phyloP scores from a whole-genome alignment of 2,888 invertebrate species.

The Dryocosmus kuriphilus region DNA sequence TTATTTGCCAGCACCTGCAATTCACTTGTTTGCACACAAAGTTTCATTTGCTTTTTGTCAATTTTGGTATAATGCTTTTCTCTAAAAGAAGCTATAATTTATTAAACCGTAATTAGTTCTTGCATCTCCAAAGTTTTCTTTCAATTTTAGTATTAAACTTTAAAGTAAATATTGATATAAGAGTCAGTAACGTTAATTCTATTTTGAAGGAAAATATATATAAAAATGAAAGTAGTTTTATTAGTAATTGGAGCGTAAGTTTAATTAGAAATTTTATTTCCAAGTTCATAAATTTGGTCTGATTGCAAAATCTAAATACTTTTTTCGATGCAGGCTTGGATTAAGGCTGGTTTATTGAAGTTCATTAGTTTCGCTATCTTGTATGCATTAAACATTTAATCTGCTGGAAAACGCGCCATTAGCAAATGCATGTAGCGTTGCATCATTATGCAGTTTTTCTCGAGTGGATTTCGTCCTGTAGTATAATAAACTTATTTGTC shows the following conservation, averaged over 20 bases:
- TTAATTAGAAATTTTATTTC: not conserved
- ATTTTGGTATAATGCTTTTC: constrained; percentile 36
- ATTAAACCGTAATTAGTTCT: not conserved
- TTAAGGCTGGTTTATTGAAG: not conserved
- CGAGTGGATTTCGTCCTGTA: constrained; percentile 18
- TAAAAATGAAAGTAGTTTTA: not conserved
- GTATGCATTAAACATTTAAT: constrained; percentile 31
- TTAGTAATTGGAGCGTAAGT: not conserved
- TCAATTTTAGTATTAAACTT: not conserved
- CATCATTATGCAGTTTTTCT: constrained; percentile 2
- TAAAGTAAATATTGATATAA: too few relatives aligned
- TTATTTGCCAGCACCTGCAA: constrained; percentile 34
- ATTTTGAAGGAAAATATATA: too few relatives aligned
- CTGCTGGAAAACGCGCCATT: constrained; percentile 28
- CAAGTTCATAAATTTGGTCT: not conserved
- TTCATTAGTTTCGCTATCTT: constrained; percentile 11
- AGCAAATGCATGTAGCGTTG: constrained; percentile 29
- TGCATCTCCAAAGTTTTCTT: not conserved
- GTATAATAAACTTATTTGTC: constrained; percentile 37
- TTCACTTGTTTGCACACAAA: constrained; percentile 26
- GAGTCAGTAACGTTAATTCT: too few relatives aligned
- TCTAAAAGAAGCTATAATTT: not conserved
- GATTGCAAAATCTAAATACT: not conserved
- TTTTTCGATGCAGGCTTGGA: not conserved
- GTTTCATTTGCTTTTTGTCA: constrained; percentile 19